Conservation (phyloP, 2,888 invertebrate species). For the Eurois occulta region DNA sequence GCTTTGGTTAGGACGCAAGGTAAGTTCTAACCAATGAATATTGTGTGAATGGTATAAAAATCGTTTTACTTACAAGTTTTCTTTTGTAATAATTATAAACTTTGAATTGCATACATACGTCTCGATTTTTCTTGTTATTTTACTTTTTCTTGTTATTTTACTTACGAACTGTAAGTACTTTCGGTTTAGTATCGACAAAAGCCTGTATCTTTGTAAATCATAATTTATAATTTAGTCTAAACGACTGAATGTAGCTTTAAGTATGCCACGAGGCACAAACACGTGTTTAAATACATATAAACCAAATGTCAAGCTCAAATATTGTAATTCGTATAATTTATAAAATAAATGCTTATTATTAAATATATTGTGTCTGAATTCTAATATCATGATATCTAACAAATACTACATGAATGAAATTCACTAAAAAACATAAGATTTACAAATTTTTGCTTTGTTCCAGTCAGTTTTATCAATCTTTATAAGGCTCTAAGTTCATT, state of each 20-base stretch:
- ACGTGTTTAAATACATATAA: slow-evolving; percentile 74
- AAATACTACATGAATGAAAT: neutral
- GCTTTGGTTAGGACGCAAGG: neutral
- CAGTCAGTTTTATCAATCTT: neutral
- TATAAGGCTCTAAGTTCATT: slow-evolving; percentile 75
- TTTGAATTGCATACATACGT: neutral
- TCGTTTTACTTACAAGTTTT: neutral
- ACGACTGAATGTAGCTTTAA: slow-evolving; percentile 79
- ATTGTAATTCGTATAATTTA: slow-evolving; percentile 70
- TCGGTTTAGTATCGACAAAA: slow-evolving; percentile 22
- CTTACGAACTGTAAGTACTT: slow-evolving; percentile 4
- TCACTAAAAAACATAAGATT: neutral
- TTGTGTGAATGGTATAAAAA: slow-evolving; percentile 1
- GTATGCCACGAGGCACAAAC: slow-evolving; percentile 77
- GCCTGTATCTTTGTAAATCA: slow-evolving; percentile 39
- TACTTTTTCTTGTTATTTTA: neutral
- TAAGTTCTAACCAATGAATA: slow-evolving; percentile 1
- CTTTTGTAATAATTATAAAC: neutral
- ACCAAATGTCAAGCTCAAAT: slow-evolving; percentile 86
- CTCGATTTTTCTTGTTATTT: neutral
- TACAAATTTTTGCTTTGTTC: neutral
- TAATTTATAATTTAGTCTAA: slow-evolving; percentile 65
- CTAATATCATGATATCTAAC: slow-evolving; percentile 2
- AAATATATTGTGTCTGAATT: slow-evolving; percentile 33
- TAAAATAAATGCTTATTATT: slow-evolving; percentile 75